Evolutionary conservation across 1,140 invertebrate species (phyloP).

Genomic region (Gonatopus flavifemur): DNA sequence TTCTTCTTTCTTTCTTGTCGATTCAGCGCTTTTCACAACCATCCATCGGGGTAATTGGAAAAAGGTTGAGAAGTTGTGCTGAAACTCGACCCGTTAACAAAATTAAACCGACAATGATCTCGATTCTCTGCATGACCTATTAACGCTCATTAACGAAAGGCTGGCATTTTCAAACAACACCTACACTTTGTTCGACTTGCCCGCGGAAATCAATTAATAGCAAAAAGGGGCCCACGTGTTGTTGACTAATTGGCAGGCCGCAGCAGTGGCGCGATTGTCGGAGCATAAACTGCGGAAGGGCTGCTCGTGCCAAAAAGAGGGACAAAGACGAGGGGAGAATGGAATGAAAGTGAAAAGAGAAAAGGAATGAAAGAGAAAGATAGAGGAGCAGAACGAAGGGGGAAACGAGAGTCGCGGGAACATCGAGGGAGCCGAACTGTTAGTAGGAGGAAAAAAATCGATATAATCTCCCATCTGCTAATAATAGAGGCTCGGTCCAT

Average conservation of each 20-base stretch:
- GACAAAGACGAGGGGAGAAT: neutral
- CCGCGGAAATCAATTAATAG: conserved; percentile 51
- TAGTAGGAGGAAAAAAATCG: conserved; percentile 49
- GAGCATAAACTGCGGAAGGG: conserved; percentile 43
- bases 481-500: conserved; percentile 53
- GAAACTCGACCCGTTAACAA: too few relatives aligned
- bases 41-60: too few relatives aligned
- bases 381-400: conserved; percentile 7
- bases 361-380: conserved; percentile 11
- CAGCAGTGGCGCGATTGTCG: conserved; percentile 50
- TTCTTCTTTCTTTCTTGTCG: too few relatives aligned
- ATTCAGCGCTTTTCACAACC: too few relatives aligned
- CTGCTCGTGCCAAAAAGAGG: conserved; percentile 7
- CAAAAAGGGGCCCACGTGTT: conserved; percentile 37
- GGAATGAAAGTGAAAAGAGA: conserved; percentile 7
- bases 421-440: too few relatives aligned
- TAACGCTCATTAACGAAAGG: too few relatives aligned
- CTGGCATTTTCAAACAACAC: neutral
- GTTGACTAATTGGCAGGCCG: conserved; percentile 48
- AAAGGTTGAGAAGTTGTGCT: too few relatives aligned
- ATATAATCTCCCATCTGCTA: conserved; percentile 57
- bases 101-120: too few relatives aligned
- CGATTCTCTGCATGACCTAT: too few relatives aligned
- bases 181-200: too few relatives aligned
- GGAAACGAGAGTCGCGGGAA: neutral